phyloP scores from a whole-genome alignment of 2,888 invertebrate species.

The Pyralis farinalis region DNA sequence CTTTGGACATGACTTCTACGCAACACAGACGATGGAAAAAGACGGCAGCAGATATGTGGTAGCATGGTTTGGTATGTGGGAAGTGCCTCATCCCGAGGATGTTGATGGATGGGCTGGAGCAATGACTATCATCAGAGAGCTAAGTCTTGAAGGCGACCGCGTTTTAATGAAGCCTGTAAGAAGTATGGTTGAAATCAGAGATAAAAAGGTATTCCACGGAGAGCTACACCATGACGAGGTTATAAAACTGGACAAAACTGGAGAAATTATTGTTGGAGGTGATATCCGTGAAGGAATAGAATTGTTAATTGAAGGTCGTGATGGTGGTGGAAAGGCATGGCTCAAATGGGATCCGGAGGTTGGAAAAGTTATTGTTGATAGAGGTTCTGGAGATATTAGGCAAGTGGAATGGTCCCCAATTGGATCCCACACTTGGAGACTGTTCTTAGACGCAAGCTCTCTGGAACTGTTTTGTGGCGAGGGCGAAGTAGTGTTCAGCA shows the following conservation, averaged over 20 bases:
- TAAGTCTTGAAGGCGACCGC: conserved; percentile 43
- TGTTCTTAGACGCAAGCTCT: conserved; percentile 66
- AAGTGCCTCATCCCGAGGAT: conserved; percentile 50
- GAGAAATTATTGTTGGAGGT: conserved; percentile 46
- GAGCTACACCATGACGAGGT: conserved; percentile 27
- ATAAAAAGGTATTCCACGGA: conserved; percentile 31
- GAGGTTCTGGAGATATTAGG: conserved; percentile 51
- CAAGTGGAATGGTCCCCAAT: conserved; percentile 62
- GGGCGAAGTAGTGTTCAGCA: conserved; percentile 70
- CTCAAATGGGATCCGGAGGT: conserved; percentile 47
- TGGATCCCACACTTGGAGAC: conserved; percentile 41
- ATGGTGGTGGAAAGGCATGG: conserved; percentile 42
- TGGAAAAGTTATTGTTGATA: conserved; percentile 51
- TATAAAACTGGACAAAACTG: conserved; percentile 46
- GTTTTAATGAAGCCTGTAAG: conserved; percentile 58
- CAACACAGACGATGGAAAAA: conserved; percentile 56
- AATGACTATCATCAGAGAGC: conserved; percentile 61
- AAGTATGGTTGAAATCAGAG: conserved; percentile 43
- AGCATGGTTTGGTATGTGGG: conserved; percentile 74
- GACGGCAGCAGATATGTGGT: conserved; percentile 56
- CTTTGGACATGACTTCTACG: conserved; percentile 73
- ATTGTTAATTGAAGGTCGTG: conserved; percentile 43
- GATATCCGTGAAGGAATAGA: conserved; percentile 44
- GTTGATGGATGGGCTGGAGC: conserved; percentile 70
- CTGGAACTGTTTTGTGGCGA: conserved; percentile 69